Percentiles rank a stretch among this genome's conserved stretches.
These are phyloP conservation scores for Polypedilum pembai DNA, from an alignment of 1,140 invertebrate genomes.

Conservation along the genomic window DNA sequence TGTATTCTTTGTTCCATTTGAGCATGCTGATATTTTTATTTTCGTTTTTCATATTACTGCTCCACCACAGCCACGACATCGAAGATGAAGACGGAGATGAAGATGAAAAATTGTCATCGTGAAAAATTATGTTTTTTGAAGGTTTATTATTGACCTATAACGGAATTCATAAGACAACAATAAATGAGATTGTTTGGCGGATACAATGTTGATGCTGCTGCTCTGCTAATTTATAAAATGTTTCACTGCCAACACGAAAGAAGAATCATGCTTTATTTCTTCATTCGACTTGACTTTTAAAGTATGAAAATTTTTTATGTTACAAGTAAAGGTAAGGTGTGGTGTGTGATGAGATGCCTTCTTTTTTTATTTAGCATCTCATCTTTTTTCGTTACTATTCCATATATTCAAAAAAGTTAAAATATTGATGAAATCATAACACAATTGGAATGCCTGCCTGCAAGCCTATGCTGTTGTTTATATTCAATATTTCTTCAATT, in stretches of 20 bases:
- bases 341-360: background rate
- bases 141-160: slow-evolving; percentile 20
- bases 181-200: background rate
- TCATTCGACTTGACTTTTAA: slow-evolving; percentile 16
- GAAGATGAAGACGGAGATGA: background rate
- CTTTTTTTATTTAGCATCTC: background rate
- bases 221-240: background rate
- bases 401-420: background rate
- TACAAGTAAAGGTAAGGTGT: background rate
- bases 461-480: too few relatives aligned
- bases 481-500: background rate
- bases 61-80: background rate
- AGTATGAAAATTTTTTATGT: background rate
- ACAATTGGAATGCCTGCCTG: background rate
- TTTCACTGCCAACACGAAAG: background rate
- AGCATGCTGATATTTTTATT: background rate
- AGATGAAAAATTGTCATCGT: background rate
- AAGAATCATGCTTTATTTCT: slow-evolving; percentile 24
- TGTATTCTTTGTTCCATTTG: background rate
- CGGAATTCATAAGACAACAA: background rate
- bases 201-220: background rate
- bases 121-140: slow-evolving; percentile 21
- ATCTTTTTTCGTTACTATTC: background rate
- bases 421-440: slow-evolving; percentile 27
- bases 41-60: background rate